Evolutionary conservation across 2,888 invertebrate genomes (phyloP).

Genomic region (Hirtodrosophila histrioides): DNA sequence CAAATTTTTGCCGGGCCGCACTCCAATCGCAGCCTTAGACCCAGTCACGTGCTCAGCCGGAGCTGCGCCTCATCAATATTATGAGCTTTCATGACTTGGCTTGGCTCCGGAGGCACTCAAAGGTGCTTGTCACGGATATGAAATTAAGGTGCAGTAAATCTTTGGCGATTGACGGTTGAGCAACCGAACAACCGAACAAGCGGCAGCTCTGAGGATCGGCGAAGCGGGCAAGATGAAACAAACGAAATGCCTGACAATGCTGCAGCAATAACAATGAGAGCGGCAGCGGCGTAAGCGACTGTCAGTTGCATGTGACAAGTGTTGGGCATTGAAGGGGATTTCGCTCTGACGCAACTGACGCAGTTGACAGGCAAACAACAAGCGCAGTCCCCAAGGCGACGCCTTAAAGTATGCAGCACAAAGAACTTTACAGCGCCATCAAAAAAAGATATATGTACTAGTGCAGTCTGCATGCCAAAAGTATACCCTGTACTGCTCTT

Average conservation of each 20-base stretch:
- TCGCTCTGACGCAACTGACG: conserved; percentile 47
- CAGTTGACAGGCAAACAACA: conserved; percentile 21
- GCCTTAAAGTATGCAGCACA: conserved; percentile 46
- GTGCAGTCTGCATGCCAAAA: neutral
- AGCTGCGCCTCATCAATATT: conserved; percentile 56
- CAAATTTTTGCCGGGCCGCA: conserved; percentile 47
- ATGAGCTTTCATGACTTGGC: conserved; percentile 50
- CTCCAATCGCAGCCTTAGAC: conserved; percentile 5
- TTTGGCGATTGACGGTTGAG: conserved; percentile 17
- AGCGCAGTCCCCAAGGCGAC: conserved; percentile 28
- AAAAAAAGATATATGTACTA: neutral
- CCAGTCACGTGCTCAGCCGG: conserved; percentile 51
- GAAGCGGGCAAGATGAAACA: neutral
- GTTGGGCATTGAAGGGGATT: conserved; percentile 61
- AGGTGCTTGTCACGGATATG: conserved; percentile 16
- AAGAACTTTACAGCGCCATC: conserved; percentile 1
- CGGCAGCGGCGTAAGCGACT: conserved; percentile 40
- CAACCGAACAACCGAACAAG: neutral
- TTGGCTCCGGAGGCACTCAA: conserved; percentile 14
- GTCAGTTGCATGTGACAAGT: conserved; percentile 67
- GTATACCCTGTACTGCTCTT: conserved; percentile 17
- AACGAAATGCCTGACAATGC: conserved; percentile 55
- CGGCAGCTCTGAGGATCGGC: conserved; percentile 6
- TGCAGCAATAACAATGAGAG: conserved; percentile 8
- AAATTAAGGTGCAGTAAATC: conserved; percentile 64